Conservation (phyloP, 2,888 invertebrate species). For the Dysmachus trigonus region DNA sequence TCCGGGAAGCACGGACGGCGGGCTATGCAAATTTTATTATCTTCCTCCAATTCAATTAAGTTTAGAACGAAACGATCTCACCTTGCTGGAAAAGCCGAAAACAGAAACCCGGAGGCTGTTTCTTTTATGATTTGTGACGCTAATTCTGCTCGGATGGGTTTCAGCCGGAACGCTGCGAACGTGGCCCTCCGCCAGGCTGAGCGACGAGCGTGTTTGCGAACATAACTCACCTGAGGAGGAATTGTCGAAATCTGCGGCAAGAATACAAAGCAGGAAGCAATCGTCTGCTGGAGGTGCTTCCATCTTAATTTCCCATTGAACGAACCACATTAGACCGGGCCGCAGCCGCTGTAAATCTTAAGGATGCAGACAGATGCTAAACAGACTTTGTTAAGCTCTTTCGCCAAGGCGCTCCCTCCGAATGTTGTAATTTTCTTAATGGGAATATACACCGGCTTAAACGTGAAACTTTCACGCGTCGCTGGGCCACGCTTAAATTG, state of each 20-base stretch:
- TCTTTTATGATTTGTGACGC: constrained; percentile 36
- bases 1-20: neutral
- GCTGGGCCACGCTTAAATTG: neutral
- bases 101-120: neutral
- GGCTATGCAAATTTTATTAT: constrained; percentile 41
- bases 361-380: constrained; percentile 35
- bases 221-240: constrained; percentile 18
- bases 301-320: constrained; percentile 35
- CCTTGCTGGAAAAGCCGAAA: neutral
- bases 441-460: constrained; percentile 12
- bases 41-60: constrained; percentile 37
- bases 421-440: constrained; percentile 30
- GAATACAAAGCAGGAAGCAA: constrained; percentile 2
- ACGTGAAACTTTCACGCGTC: constrained; percentile 15
- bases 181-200: neutral
- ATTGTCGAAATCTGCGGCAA: constrained; percentile 10
- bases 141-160: constrained; percentile 26
- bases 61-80: neutral
- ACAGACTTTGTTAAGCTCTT: constrained; percentile 21
- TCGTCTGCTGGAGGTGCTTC: neutral
- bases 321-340: neutral
- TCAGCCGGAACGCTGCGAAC: no score
- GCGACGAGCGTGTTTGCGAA: neutral
- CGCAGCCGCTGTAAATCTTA: constrained; percentile 10
- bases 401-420: neutral